phyloP scores from a whole-genome alignment of 2,888 invertebrate genomes.

The Matsumyia berberina region DNA sequence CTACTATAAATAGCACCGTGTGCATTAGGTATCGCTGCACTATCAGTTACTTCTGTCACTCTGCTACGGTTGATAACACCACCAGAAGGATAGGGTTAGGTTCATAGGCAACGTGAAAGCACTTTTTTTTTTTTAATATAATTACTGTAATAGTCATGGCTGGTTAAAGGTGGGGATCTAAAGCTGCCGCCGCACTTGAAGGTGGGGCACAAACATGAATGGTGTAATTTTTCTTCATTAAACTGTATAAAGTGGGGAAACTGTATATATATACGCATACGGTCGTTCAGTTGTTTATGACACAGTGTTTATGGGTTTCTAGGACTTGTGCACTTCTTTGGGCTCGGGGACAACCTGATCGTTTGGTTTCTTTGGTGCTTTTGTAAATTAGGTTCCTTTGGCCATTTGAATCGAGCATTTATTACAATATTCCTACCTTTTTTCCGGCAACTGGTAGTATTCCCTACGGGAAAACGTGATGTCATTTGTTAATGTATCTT shows the following conservation, averaged over 20 bases:
- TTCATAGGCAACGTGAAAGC: constrained; percentile 16
- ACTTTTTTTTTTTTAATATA: constrained; percentile 48
- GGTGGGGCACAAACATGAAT: constrained; percentile 34
- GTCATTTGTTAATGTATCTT: constrained; percentile 18
- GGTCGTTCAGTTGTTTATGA: constrained; percentile 31
- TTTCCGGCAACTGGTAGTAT: neutral
- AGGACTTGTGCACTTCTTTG: neutral
- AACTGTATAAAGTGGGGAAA: constrained; percentile 41
- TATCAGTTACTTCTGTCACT: constrained; percentile 48
- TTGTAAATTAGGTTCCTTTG: constrained; percentile 2
- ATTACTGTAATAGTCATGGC: constrained; percentile 62
- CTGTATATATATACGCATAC: neutral
- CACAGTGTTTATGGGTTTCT: constrained; percentile 30
- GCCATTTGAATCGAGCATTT: constrained; percentile 7
- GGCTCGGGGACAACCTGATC: constrained; percentile 14
- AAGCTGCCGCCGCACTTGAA: constrained; percentile 24
- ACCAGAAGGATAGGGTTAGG: constrained; percentile 6
- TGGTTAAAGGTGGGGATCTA: constrained; percentile 31
- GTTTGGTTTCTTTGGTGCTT: constrained; percentile 12
- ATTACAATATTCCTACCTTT: constrained; percentile 11
- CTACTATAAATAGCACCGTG: constrained; percentile 52
- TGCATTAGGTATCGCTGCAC: constrained; percentile 35
- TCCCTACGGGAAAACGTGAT: constrained; percentile 21
- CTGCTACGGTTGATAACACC: constrained; percentile 30
- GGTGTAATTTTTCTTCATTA: constrained; percentile 29